A percentile compares a stretch with the other conserved stretches of the same genome.
Conservation (phyloP, 2,888 invertebrate species). For the Caenorhabditis macrosperma region DNA sequence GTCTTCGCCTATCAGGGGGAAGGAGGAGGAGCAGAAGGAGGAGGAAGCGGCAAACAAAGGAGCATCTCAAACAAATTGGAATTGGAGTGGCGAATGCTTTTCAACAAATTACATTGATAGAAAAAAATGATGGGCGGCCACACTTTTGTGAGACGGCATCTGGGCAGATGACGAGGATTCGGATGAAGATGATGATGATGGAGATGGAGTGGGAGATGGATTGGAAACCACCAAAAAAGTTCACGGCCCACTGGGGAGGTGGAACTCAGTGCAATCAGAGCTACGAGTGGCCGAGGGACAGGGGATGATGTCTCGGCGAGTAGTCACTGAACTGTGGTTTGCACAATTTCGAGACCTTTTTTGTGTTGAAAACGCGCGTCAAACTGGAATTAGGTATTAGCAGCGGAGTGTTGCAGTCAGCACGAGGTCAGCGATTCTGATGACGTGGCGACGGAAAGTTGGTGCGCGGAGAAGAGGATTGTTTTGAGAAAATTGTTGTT, state of each 20-base stretch:
- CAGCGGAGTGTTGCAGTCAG: constrained; percentile 20
- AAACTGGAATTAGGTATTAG: constrained; percentile 9
- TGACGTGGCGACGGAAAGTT: constrained; percentile 15
- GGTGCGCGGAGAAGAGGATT: constrained; percentile 2
- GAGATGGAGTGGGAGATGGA: constrained; percentile 20
- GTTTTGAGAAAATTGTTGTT: constrained; percentile 35
- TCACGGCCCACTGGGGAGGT: constrained; percentile 41
- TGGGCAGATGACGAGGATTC: constrained; percentile 28
- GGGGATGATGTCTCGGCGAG: too few relatives aligned
- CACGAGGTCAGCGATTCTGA: background rate
- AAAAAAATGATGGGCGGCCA: constrained; percentile 50
- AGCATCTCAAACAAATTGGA: constrained; percentile 58
- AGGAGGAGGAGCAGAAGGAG: constrained; percentile 23
- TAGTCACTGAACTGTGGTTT: constrained; percentile 12
- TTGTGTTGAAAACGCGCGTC: constrained; percentile 28
- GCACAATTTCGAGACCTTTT: background rate
- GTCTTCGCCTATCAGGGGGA: constrained; percentile 38
- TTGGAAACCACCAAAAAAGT: constrained; percentile 35
- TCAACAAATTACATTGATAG: constrained; percentile 60
- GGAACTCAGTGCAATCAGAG: constrained; percentile 23
- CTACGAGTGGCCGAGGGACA: background rate
- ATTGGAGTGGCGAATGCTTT: constrained; percentile 58
- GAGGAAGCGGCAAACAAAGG: constrained; percentile 47
- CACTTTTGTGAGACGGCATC: constrained; percentile 12
- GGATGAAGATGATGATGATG: constrained; percentile 16